These are phyloP conservation scores for Luperina nickerlii DNA, from an alignment of 2,888 invertebrate species.

Conservation along the genomic window DNA sequence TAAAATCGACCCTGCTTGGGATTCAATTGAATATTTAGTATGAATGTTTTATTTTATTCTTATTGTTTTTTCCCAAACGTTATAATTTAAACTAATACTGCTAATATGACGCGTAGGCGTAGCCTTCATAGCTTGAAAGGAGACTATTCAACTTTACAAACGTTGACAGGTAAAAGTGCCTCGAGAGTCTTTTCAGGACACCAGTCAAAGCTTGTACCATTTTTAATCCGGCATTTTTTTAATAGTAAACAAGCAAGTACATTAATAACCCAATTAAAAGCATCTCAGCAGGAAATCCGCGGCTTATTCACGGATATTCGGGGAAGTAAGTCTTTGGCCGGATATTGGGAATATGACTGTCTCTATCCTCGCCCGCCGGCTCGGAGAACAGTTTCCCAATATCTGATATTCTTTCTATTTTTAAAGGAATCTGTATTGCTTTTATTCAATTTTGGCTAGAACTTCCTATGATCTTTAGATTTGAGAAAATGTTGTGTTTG, in stretches of 20 bases:
- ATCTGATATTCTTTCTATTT: constrained; percentile 25
- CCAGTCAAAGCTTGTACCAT: not conserved
- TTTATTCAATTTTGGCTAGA: constrained; percentile 3
- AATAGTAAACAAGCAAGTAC: not conserved
- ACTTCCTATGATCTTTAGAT: not conserved
- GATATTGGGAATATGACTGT: constrained; percentile 49
- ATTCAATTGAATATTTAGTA: not conserved
- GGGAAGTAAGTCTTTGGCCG: constrained; percentile 34
- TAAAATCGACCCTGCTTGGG: not conserved
- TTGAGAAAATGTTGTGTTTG: not conserved
- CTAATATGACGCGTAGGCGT: not conserved
- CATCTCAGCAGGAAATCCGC: constrained; percentile 1
- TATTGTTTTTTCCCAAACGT: not conserved
- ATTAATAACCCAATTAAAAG: constrained; percentile 38
- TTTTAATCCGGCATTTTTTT: not conserved
- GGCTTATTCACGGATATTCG: constrained; percentile 25
- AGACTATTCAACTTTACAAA: not conserved
- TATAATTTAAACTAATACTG: not conserved
- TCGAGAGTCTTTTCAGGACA: not conserved
- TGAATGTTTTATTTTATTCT: not conserved
- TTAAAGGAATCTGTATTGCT: constrained; percentile 8
- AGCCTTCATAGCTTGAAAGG: not conserved
- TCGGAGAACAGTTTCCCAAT: constrained; percentile 7
- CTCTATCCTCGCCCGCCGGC: not conserved
- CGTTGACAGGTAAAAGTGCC: not conserved